Percentiles rank a stretch among this genome's conserved stretches.
phyloP scores from a whole-genome alignment of 2,888 invertebrate genomes.

The Dryocosmus kuriphilus region DNA sequence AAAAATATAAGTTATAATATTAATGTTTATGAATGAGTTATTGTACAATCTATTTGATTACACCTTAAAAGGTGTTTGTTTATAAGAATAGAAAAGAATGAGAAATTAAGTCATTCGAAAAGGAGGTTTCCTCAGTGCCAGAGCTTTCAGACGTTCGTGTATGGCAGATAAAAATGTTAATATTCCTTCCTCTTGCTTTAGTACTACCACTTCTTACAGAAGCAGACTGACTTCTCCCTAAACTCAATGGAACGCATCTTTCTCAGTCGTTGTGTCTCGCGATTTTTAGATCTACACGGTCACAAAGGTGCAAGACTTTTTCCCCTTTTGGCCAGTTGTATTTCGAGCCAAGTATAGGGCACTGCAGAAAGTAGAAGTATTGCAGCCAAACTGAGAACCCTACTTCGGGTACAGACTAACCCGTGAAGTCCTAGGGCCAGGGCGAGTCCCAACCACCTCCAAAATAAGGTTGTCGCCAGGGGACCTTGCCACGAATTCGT shows the following conservation, averaged over 20 bases:
- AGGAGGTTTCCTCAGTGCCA: slow-evolving; percentile 51
- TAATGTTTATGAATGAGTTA: neutral
- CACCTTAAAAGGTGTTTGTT: slow-evolving; percentile 10
- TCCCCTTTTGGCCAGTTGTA: slow-evolving; percentile 77
- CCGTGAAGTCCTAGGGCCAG: slow-evolving; percentile 81
- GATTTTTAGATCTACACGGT: slow-evolving; percentile 68
- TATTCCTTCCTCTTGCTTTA: slow-evolving; percentile 46
- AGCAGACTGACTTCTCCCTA: slow-evolving; percentile 45
- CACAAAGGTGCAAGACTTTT: slow-evolving; percentile 78
- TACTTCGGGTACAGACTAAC: slow-evolving; percentile 79
- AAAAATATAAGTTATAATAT: neutral
- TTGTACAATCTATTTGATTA: neutral
- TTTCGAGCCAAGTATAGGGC: slow-evolving; percentile 80
- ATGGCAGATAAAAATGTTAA: slow-evolving; percentile 63
- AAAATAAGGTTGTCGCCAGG: slow-evolving; percentile 76
- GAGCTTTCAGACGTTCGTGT: slow-evolving; percentile 55
- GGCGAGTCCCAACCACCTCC: slow-evolving; percentile 81
- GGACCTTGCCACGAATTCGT: slow-evolving; percentile 77
- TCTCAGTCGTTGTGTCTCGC: slow-evolving; percentile 70
- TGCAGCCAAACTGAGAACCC: slow-evolving; percentile 78
- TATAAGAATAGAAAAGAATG: neutral
- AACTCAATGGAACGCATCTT: slow-evolving; percentile 72
- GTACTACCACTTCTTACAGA: slow-evolving; percentile 17
- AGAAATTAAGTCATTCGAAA: slow-evolving; percentile 43
- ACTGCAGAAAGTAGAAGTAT: slow-evolving; percentile 79